Conservation (phyloP, 1,140 invertebrate genomes). For the Ladona fulva region DNA sequence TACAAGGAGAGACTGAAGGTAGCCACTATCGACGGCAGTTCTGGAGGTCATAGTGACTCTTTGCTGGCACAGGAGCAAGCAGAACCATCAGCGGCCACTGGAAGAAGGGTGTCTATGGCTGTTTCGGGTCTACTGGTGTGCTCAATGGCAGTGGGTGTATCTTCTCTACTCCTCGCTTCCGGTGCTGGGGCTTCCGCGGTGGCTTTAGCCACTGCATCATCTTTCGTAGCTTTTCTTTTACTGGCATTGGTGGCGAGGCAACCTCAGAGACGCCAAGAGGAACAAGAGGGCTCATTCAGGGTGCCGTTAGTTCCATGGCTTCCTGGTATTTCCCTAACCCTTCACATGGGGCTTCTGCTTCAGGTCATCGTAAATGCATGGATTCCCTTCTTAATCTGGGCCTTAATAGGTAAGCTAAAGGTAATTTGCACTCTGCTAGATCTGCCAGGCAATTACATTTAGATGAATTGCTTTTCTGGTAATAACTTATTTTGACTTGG, state of each 20-base stretch:
- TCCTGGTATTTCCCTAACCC: background rate
- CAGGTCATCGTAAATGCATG: conserved; percentile 5
- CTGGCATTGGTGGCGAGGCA: conserved; percentile 9
- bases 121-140: background rate
- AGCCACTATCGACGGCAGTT: background rate
- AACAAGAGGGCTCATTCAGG: background rate
- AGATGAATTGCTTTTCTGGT: no score
- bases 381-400: background rate
- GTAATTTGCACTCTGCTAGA: no score
- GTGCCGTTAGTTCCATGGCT: conserved; percentile 13
- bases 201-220: background rate
- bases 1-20: conserved; percentile 16
- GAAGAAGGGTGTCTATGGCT: background rate
- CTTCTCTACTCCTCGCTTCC: background rate
- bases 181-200: background rate
- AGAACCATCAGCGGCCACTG: conserved; percentile 2
- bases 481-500: no score
- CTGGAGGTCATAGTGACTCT: background rate
- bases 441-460: no score
- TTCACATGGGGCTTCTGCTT: background rate
- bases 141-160: background rate
- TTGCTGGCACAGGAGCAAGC: background rate
- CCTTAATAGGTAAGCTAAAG: background rate
- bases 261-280: background rate
- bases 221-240: conserved; percentile 9